These are phyloP conservation scores for Vombatus ursinus DNA, from an alignment of 2,113 vertebrate species.

Conservation along the genomic window DNA sequence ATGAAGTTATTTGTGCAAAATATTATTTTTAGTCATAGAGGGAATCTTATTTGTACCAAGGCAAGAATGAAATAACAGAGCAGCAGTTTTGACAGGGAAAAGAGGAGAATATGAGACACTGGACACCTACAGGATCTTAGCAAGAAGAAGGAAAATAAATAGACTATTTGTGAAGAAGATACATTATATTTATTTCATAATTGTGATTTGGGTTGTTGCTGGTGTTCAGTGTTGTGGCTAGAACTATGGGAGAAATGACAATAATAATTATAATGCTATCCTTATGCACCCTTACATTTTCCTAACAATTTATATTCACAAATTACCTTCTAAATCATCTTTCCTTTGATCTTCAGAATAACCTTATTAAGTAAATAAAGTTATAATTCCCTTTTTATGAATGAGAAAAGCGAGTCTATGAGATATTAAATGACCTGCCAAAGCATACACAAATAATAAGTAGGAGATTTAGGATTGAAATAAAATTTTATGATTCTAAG, in stretches of 20 bases:
- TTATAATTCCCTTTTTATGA: neutral
- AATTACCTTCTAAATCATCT: neutral
- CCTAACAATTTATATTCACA: neutral
- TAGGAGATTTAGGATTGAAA: neutral
- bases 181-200: neutral
- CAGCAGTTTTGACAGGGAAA: neutral
- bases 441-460: neutral
- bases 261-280: neutral
- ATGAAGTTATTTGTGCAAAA: neutral
- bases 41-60: neutral
- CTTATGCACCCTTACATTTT: neutral
- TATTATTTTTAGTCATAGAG: neutral
- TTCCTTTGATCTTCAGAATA: neutral
- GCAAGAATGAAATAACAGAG: neutral
- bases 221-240: neutral
- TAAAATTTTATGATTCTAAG: neutral
- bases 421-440: neutral
- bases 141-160: neutral
- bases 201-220: neutral
- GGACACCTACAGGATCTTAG: neutral
- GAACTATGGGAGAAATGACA: neutral
- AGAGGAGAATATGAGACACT: neutral
- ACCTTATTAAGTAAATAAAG: neutral
- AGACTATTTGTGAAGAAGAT: neutral
- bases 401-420: neutral